A percentile compares a stretch with the other conserved stretches of the same genome.
These are phyloP conservation scores for Bubo bubo DNA, from an alignment of 2,113 vertebrate species.

Conservation along the genomic window DNA sequence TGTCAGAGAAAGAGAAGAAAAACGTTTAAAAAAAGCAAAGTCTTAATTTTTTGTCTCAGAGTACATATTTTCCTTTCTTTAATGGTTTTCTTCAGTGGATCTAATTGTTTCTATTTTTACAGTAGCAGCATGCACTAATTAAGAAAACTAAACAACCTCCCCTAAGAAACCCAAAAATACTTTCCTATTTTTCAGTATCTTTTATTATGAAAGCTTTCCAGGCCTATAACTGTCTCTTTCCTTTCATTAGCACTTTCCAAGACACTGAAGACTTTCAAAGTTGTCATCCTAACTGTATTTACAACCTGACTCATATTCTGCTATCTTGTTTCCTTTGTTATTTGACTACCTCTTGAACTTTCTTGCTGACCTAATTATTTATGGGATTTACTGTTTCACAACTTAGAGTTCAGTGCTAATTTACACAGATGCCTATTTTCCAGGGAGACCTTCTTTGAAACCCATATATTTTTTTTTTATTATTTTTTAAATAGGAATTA, in stretches of 20 bases:
- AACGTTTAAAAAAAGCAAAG: rapidly evolving
- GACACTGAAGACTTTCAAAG: not conserved
- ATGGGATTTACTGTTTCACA: not conserved
- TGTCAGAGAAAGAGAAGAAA: not conserved
- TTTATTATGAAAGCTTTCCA: not conserved
- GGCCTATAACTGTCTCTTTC: not conserved
- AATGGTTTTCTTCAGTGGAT: not conserved
- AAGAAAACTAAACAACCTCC: not conserved
- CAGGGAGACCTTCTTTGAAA: not conserved
- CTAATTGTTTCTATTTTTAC: not conserved
- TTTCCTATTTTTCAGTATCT: not conserved
- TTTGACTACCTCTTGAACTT: not conserved
- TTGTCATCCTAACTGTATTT: not conserved
- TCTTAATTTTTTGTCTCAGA: not conserved
- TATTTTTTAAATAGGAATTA: not conserved
- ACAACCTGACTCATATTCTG: not conserved
- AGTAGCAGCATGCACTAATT: not conserved
- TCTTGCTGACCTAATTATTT: not conserved
- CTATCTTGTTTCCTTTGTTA: not conserved
- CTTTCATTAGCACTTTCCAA: not conserved
- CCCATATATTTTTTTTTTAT: rapidly evolving
- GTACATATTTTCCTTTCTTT: not conserved
- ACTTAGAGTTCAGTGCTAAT: not conserved
- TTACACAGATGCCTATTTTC: not conserved
- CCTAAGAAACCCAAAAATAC: not conserved